Percentiles rank a stretch among this genome's conserved stretches.
Evolutionary conservation across 1,140 invertebrate genomes (phyloP).

Genomic region (Heterodera schachtii): DNA sequence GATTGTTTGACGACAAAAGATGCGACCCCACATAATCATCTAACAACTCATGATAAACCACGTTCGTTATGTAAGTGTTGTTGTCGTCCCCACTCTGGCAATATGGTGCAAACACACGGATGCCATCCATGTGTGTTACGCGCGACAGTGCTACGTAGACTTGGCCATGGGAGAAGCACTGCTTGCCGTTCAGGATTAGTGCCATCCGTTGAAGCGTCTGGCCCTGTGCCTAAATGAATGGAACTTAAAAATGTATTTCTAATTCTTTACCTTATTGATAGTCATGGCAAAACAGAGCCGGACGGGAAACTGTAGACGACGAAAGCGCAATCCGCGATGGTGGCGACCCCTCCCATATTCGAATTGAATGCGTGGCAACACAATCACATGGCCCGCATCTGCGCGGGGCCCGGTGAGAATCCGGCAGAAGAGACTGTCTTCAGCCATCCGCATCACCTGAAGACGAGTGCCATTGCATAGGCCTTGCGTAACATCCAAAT

Average conservation of each 20-base stretch:
- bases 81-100: background rate
- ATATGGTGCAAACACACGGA: slow-evolving; percentile 4
- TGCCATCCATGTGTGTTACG: slow-evolving; percentile 1
- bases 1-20: too few relatives aligned
- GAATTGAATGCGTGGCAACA: background rate
- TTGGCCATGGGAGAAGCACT: slow-evolving; percentile 8
- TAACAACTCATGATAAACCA: slow-evolving; percentile 30
- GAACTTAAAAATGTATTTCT: background rate
- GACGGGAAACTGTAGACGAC: slow-evolving; percentile 69
- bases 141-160: slow-evolving; percentile 2
- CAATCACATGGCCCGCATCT: background rate
- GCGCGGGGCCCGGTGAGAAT: background rate
- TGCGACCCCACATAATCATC: background rate
- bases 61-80: slow-evolving; percentile 9
- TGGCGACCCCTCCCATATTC: slow-evolving; percentile 9
- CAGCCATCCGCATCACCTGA: background rate
- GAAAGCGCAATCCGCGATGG: background rate
- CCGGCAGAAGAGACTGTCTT: background rate
- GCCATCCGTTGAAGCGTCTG: slow-evolving; percentile 64
- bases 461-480: too few relatives aligned
- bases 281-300: slow-evolving; percentile 69
- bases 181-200: slow-evolving; percentile 57
- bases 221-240: slow-evolving; percentile 67
- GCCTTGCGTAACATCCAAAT: too few relatives aligned
- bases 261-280: slow-evolving; percentile 67